Evolutionary conservation across 2,797 vertebrate genomes (phyloP), one percentile per base, ranked within the genome.

Genomic region (Zenarchopterus dispar): DNA sequence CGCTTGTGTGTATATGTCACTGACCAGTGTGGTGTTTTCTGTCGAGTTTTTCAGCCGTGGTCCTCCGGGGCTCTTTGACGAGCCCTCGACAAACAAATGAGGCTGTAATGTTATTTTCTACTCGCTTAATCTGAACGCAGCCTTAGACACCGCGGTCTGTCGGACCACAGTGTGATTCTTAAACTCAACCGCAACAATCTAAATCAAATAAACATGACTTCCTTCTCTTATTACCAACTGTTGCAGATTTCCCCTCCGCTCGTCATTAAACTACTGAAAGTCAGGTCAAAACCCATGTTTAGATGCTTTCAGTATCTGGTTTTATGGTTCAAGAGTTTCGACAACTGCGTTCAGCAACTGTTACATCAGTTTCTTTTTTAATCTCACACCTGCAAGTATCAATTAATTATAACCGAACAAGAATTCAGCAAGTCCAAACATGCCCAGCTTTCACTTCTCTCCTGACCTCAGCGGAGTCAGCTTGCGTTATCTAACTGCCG

Each of bases 401-500:
- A 36, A 66, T 47, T 33, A 77, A 69, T 36, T 48, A 23, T 16
- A 45, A 33, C 26, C 0, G 18, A 44, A 39, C n/a, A 41, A 54
- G 31, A 77, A 72, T 70, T 54, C 18, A 49, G 4, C 72, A 57
- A 47, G 79, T 68, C 48, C 23, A 1, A n/a, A 69, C 81, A 2
- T 42, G 55, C 23, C 24, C 26, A 8, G 0, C 6, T 0, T 28
- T 57, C 18, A 15, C 26, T 49, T 1, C 18, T 46, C 10, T 26
- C 71, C 62, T 73, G 62, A 82, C 80, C 82, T 78, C 75, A 62
- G 63, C 48, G 21, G 56, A 67, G 67, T 63, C 46, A 33, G 53
- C 47, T 23, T 4, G 9, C 44, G 77, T 84, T 80, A 86, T 86
- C 80, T 73, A 19, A 2, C 54, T 70, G 73, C 89, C 80, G 82